Base-by-base conservation (phyloP, 2,113 vertebrate genomes). In the Rhea pennata region DNA sequence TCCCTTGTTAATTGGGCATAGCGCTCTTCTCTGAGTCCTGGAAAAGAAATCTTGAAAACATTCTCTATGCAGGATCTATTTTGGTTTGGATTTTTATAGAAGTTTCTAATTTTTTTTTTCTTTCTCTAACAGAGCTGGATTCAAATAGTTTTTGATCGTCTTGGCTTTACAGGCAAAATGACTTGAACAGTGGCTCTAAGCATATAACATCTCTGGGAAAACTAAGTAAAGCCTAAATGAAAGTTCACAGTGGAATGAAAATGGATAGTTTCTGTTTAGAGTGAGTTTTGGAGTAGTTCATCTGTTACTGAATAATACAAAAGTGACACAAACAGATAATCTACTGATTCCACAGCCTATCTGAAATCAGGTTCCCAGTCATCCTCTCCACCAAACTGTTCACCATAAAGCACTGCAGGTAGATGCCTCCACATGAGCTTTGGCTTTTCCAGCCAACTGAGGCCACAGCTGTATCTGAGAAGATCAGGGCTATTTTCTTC, bases 51-150 rank as follows among this genome's bases (percentile, higher is more conserved):
- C 71, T 82, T 89, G 81, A 87, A 91, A 75, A 83, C 80, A 80
- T 27, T 79, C 39, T 65, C 33, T 42, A 2, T 54, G 66, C 58
- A 71, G 77, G 77, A 82, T 82, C 66, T 92, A 54, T 94, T 96
- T 95, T 82, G 31, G 48, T 69, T 87, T 29, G 24, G 70, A 39
- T 87, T 96, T 95, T 95, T 93, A 79, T 79, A 91, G 94, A n/a
- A 7, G 39, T 40, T 90, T 62, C 33, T 61, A 50, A 62, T 77
- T 70, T 54, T 67, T 21, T 67, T 82, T 81, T 88, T 83, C 26
- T 39, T 10, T 85, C 36, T 90, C 1, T 4, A 39, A 21, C 46
- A 33, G 62, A 54, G 79, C 51, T 65, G n/a, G 31, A 75, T 85
- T 85, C 54, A 80, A 84, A 31, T 44, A 24, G 40, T 83, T 88